Base-by-base conservation (phyloP, 2,888 invertebrate species). In the Spialia ferax region DNA sequence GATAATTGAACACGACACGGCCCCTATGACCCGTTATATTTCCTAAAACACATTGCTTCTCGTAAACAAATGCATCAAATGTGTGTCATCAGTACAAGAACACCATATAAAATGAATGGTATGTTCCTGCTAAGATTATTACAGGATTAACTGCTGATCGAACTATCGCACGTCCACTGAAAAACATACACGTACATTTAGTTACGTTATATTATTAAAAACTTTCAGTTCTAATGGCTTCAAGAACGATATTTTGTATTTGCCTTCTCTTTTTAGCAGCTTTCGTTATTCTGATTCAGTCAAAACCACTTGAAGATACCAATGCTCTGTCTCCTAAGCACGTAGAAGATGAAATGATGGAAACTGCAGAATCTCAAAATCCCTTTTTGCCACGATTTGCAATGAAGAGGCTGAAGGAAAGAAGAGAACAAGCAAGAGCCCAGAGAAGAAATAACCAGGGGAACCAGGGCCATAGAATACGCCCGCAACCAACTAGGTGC, bases 11-110 rank as follows among this genome's bases (percentile, higher is more conserved):
- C 87, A 74, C 81, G 82, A 79, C 79, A 81, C 81, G 82, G 79
- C 79, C 81, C 82, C 84, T 78, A 87, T 86, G 86, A 87, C 79
- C 93, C 91, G 92, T 90, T 92, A 90, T 75, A 78, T 81, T 93
- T 91, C 89, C 82, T 84, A 87, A 85, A 92, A 91, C 84, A 85
- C 80, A 80, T 79, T 75, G 72, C 76, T 75, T 80, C 54, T 71
- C 77, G 86, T 86, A 88, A 91, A 90, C 91, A 89, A 77, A 86
- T 89, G 89, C 87, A 91, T 79, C 79, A 76, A 70, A 86, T 87
- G 84, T 92, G 89, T 92, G 93, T 91, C 93, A 91, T 78, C 75
- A 75, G 77, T 79, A 68, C 79, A 73, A 73, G 70, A 71, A 70
- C 73, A 76, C 78, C 86, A 80, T 92, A 92, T 93, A 92, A 86